Evolutionary conservation across 37 sponge, comb jelly and placozoan species (phyloP).

Genomic region (Petrosia ficiformis): DNA sequence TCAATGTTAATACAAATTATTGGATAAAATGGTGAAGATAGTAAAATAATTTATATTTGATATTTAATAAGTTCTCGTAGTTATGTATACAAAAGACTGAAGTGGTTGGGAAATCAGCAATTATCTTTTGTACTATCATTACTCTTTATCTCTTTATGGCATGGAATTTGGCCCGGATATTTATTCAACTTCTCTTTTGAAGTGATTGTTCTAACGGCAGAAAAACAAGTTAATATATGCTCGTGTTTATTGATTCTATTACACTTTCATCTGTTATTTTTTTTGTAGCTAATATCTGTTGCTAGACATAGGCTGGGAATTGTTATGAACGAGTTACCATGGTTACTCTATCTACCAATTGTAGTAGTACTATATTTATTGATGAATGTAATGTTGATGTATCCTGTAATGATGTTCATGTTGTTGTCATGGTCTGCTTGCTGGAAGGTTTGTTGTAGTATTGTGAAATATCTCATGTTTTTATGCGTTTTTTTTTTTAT

Average conservation of each 20-base stretch:
- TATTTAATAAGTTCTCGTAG: slow-evolving; percentile 16
- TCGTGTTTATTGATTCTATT: background rate
- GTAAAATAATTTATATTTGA: background rate
- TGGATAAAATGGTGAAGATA: slow-evolving; percentile 58
- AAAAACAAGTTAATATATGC: slow-evolving; percentile 45
- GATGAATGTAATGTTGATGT: slow-evolving; percentile 46
- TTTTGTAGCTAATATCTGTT: background rate
- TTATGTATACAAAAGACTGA: slow-evolving; percentile 82
- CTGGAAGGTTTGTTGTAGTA: too few relatives aligned
- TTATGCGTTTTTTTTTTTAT: background rate
- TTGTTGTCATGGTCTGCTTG: slow-evolving; percentile 55
- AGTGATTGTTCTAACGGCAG: slow-evolving; percentile 46
- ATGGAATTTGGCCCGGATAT: slow-evolving; percentile 89
- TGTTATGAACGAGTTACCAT: slow-evolving; percentile 18
- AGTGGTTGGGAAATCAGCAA: slow-evolving; percentile 60
- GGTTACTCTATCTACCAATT: slow-evolving; percentile 22
- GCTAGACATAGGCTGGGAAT: background rate
- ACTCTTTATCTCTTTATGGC: slow-evolving; percentile 79
- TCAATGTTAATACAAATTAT: slow-evolving; percentile 78
- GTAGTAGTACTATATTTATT: slow-evolving; percentile 8
- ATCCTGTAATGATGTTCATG: slow-evolving; percentile 54
- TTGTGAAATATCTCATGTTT: background rate
- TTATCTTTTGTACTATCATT: slow-evolving; percentile 67
- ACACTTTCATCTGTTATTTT: background rate
- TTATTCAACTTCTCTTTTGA: slow-evolving; percentile 71